These are phyloP conservation scores for Spea hammondii DNA, from an alignment of 2,797 vertebrate species.

Conservation along the genomic window DNA sequence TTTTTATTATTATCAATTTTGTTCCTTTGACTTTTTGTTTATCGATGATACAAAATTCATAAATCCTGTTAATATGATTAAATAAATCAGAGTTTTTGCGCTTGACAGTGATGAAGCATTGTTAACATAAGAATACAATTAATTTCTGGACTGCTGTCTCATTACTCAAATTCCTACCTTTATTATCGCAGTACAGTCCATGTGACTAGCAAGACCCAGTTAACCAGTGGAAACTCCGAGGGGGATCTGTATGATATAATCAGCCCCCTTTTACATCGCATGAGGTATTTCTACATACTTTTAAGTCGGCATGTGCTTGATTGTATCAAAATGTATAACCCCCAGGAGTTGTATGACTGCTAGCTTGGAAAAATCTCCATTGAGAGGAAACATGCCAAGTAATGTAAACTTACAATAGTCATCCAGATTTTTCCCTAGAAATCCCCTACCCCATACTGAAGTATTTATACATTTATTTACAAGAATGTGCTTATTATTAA, in stretches of 20 bases:
- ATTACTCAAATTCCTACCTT: constrained; percentile 12
- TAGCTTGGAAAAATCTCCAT: background rate
- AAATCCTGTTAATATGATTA: too few species aligned
- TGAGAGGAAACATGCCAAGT: constrained; percentile 20
- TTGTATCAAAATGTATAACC: background rate
- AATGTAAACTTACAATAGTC: background rate
- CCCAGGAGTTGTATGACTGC: background rate
- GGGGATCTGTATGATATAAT: constrained; percentile 40
- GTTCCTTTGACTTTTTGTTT: too few species aligned
- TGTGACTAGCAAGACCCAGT: constrained; percentile 5
- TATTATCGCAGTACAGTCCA: background rate
- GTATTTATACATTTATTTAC: background rate
- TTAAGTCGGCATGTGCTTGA: background rate
- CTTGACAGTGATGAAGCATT: background rate
- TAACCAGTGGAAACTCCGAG: constrained; percentile 1
- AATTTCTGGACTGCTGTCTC: constrained; percentile 17
- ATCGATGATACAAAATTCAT: too few species aligned
- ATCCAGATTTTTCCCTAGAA: constrained; percentile 10
- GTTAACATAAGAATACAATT: background rate
- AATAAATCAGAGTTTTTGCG: too few species aligned
- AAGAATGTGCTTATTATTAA: constrained; percentile 5
- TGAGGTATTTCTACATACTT: constrained; percentile 7
- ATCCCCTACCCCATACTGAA: constrained; percentile 11
- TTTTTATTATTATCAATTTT: too few species aligned
- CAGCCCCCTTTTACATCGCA: constrained; percentile 13